phyloP scores from a whole-genome alignment of 1,140 invertebrate species.

The Scaptodrosophila lebanonensis region DNA sequence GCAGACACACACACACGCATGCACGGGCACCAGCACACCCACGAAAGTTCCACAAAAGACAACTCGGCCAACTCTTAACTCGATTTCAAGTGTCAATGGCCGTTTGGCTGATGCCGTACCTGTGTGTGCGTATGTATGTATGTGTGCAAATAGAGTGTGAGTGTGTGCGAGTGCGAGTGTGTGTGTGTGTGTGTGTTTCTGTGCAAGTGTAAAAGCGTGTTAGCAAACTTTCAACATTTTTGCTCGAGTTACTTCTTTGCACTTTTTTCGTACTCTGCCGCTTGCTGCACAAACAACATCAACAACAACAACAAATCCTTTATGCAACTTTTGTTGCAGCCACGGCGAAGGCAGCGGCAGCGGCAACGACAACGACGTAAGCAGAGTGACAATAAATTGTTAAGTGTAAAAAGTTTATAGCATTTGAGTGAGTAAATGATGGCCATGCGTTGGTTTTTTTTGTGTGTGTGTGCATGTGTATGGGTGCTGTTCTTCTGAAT shows the following conservation, averaged over 20 bases:
- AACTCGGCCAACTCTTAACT: conserved; percentile 23
- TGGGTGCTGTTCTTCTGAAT: too few species aligned
- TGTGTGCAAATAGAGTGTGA: conserved; percentile 10
- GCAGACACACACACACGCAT: not conserved
- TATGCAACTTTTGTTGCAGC: too few species aligned
- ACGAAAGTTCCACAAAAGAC: conserved; percentile 23
- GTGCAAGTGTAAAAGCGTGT: conserved; percentile 62
- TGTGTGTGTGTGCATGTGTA: not conserved
- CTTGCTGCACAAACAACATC: conserved; percentile 6
- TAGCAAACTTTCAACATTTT: conserved; percentile 60
- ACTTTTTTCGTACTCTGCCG: conserved; percentile 24
- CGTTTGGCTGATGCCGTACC: conserved; percentile 40
- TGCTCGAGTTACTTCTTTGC: conserved; percentile 55
- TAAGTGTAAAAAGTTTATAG: conserved; percentile 68
- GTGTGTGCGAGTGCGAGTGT: conserved; percentile 16
- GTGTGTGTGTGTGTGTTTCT: conserved; percentile 15
- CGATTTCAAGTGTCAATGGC: conserved; percentile 53
- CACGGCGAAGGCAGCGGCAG: too few species aligned
- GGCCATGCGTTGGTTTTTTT: conserved; percentile 28
- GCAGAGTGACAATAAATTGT: conserved; percentile 70
- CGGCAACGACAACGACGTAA: conserved; percentile 4
- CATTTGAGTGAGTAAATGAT: conserved; percentile 64
- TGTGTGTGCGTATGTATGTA: conserved; percentile 17
- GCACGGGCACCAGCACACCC: conserved; percentile 4
- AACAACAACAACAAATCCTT: not conserved